Percentiles rank a stretch among this genome's conserved stretches.
phyloP scores from a whole-genome alignment of 1,140 invertebrate species.

The Luehdorfia chinensis region DNA sequence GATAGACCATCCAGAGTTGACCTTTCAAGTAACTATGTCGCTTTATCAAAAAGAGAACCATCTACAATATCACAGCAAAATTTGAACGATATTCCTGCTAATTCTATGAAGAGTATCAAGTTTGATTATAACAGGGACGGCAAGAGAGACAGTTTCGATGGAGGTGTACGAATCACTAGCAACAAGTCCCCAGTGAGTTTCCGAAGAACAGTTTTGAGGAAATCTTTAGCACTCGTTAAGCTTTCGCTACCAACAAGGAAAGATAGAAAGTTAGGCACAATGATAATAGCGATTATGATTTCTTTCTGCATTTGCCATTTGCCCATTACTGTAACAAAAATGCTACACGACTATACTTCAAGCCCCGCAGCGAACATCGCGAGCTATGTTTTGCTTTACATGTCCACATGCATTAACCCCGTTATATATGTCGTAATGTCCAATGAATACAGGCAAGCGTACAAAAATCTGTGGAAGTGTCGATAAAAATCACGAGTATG shows the following conservation, averaged over 20 bases:
- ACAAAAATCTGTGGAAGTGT: conserved; percentile 86
- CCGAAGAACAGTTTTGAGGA: conserved; percentile 38
- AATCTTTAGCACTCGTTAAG: conserved; percentile 52
- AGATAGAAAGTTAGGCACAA: conserved; percentile 86
- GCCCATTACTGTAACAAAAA: conserved; percentile 87
- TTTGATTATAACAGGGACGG: conserved; percentile 18
- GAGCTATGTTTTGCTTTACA: conserved; percentile 87
- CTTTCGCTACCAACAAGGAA: conserved; percentile 83
- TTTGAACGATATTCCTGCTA: conserved; percentile 4
- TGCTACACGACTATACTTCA: conserved; percentile 77
- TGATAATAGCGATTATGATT: conserved; percentile 90
- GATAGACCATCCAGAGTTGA: conserved; percentile 1
- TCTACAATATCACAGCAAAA: conserved; percentile 1
- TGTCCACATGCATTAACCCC: conserved; percentile 91
- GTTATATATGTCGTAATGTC: conserved; percentile 93
- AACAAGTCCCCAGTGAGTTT: conserved; percentile 24
- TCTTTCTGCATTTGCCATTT: conserved; percentile 89
- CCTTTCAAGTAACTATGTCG: not conserved
- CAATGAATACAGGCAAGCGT: conserved; percentile 89
- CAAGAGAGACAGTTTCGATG: conserved; percentile 16
- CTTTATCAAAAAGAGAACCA: not conserved
- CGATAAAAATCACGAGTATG: conserved; percentile 29
- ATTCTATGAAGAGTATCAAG: conserved; percentile 1
- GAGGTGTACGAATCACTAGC: conserved; percentile 17
- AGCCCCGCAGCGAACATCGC: conserved; percentile 82